Evolutionary conservation across 2,888 invertebrate species (phyloP).

Genomic region (Lithophane leautieri): DNA sequence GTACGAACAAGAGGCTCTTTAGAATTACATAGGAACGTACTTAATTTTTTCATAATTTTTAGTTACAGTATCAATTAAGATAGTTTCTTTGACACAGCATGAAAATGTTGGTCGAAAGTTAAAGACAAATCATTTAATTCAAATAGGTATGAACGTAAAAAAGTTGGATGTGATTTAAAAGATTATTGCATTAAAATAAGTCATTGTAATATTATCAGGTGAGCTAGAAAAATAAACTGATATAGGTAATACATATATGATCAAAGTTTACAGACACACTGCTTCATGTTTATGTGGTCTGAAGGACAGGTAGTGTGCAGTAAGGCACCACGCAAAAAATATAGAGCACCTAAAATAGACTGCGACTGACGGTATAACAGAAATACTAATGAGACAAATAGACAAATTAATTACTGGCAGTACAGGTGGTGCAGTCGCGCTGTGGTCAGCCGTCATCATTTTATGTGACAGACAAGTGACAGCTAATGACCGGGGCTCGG

Average conservation of each 20-base stretch:
- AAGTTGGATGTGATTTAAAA: not conserved
- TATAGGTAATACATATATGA: not conserved
- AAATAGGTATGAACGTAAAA: too few species aligned
- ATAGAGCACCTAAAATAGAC: not conserved
- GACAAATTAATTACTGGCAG: not conserved
- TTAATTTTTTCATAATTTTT: not conserved
- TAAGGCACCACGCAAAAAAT: not conserved
- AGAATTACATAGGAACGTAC: too few species aligned
- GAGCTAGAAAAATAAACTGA: not conserved
- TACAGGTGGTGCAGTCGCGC: not conserved
- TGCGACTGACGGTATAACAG: not conserved
- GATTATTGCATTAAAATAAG: not conserved
- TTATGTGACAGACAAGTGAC: not conserved
- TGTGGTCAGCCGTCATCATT: constrained; percentile 4
- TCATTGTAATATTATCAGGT: not conserved
- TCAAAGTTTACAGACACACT: not conserved
- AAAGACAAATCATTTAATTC: too few species aligned
- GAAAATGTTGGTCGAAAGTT: not conserved
- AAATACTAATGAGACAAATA: not conserved
- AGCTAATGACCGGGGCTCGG: not conserved
- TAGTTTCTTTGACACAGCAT: not conserved
- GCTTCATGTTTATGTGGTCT: not conserved
- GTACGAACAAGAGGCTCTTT: not conserved
- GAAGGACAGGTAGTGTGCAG: not conserved
- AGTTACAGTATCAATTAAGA: not conserved